A percentile compares a stretch with the other conserved stretches of the same genome.
These are phyloP conservation scores for Proterorhinus semilunaris DNA, from an alignment of 2,113 vertebrate genomes.

Conservation along the genomic window DNA sequence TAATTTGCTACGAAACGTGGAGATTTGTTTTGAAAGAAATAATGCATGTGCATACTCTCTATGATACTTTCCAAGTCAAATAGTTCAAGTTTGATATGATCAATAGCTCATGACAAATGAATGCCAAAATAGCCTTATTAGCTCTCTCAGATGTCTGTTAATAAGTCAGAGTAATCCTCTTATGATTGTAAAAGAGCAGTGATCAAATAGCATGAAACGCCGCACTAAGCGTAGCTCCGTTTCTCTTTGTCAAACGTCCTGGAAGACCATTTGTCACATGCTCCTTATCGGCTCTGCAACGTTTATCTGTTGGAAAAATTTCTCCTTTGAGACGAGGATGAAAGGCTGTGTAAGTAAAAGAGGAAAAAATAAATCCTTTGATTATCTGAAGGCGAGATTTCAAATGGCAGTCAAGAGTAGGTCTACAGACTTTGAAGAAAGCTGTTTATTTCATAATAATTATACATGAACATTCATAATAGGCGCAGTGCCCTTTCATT, in stretches of 20 bases:
- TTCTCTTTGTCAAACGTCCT: slow-evolving; percentile 20
- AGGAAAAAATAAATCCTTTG: slow-evolving; percentile 19
- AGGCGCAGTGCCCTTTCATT: slow-evolving; percentile 11
- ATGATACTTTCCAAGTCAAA: no score
- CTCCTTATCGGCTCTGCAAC: slow-evolving; percentile 34
- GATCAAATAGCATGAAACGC: slow-evolving; percentile 20
- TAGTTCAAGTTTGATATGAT: not conserved
- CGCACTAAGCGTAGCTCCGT: slow-evolving; percentile 21
- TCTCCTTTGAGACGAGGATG: not conserved
- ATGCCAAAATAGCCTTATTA: not conserved
- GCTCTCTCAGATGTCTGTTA: not conserved
- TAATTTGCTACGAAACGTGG: no score
- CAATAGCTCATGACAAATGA: not conserved
- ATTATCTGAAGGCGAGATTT: slow-evolving; percentile 21
- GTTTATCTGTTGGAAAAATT: slow-evolving; percentile 39
- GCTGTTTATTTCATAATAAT: slow-evolving; percentile 28
- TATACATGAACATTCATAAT: slow-evolving; percentile 6
- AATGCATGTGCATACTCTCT: no score
- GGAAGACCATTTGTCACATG: slow-evolving; percentile 43
- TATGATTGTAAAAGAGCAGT: slow-evolving; percentile 16
- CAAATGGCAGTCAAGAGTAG: slow-evolving; percentile 14
- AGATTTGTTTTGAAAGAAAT: no score
- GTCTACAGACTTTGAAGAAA: slow-evolving; percentile 16
- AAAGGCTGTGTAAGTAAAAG: slow-evolving; percentile 6
- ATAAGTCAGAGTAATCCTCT: slow-evolving; percentile 14